Base-by-base conservation (phyloP, 2,113 vertebrate species). In the Bujurquina vittata region DNA sequence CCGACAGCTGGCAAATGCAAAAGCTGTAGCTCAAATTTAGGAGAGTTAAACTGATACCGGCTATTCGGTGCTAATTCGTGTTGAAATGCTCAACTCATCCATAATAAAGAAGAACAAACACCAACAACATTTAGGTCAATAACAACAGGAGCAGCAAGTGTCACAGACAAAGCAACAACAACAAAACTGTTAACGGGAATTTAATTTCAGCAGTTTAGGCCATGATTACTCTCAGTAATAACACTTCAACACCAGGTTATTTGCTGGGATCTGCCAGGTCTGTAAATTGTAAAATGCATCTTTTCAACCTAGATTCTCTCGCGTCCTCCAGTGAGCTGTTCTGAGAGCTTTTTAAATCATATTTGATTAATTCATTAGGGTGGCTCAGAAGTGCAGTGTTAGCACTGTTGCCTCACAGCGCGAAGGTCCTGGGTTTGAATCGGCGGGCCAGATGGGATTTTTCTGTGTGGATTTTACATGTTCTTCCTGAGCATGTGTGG, bases 1-100 rank as follows among this genome's bases (percentile, higher is more conserved):
- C 10, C 10, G 17, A 81, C 80, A 88, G 75, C 62, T 85, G 84
- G 69, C 11, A 10, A 55, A 54, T 18, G 7, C 7, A 75, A 46
- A 65, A 23, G 62, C 37, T 67, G 37, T 26, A 67, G 62, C 62
- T 67, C 62, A 67, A 43, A 46, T 67, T 67, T 46, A 46, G 62
- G n/a, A 67, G 62, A 46, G 62, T 67, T 37, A 67, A 67, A 67
- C 62, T 67, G 37, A 67, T 67, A 26, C 43, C 62, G 26, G 62
- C 62, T 65, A 26, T 26, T 26, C 22, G 17, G n/a, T 67, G 37
- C 37, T 67, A 67, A 67, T 46, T 67, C 37, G 14, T 67, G 62
- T 17, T 40, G 37, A 67, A 46, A 67, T 26, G 62, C 1, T 67
- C 37, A 43, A 65, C 37, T 43, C 22, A 67, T 67, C 14, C 62